Percentiles rank a stretch among this genome's conserved stretches.
Evolutionary conservation across 2,797 vertebrate species (phyloP).

Genomic region (Scyliorhinus canicula): DNA sequence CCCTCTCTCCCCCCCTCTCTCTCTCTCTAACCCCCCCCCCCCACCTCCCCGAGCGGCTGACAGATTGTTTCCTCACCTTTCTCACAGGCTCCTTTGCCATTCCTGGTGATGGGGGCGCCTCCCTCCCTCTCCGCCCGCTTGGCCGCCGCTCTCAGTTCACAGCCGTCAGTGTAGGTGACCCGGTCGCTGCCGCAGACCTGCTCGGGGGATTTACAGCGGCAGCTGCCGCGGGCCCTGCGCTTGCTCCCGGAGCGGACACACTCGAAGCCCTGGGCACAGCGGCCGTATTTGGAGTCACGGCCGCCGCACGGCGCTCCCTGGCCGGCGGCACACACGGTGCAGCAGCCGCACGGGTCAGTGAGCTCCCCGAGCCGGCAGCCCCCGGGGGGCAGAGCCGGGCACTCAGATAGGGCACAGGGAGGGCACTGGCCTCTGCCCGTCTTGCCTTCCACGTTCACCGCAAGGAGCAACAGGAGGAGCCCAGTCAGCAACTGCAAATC

Average conservation of each 20-base stretch:
- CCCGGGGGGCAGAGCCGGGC: background rate
- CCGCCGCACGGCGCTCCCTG: slow-evolving; percentile 1
- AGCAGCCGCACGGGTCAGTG: background rate
- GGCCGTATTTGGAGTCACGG: background rate
- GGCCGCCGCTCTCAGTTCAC: slow-evolving; percentile 16
- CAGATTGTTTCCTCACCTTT: slow-evolving; percentile 11
- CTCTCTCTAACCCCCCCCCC: background rate
- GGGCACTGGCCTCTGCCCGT: background rate
- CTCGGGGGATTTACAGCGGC: slow-evolving; percentile 34
- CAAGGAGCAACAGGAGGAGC: background rate
- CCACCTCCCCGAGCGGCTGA: background rate
- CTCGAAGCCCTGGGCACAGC: slow-evolving; percentile 61
- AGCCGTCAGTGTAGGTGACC: slow-evolving; percentile 29
- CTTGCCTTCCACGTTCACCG: background rate
- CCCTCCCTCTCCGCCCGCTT: background rate
- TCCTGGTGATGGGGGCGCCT: background rate
- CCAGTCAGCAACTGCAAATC: background rate
- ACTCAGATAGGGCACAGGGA: background rate
- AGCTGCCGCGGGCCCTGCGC: slow-evolving; percentile 1
- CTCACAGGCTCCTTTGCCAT: slow-evolving; percentile 27
- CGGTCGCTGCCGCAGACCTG: slow-evolving; percentile 39
- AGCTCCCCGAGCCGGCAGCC: background rate
- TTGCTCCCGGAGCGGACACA: slow-evolving; percentile 52
- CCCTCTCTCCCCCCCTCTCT: no score
- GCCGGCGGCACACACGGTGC: background rate